phyloP scores from a whole-genome alignment of 2,113 vertebrate genomes.

The Phalacrocorax pelagicus region DNA sequence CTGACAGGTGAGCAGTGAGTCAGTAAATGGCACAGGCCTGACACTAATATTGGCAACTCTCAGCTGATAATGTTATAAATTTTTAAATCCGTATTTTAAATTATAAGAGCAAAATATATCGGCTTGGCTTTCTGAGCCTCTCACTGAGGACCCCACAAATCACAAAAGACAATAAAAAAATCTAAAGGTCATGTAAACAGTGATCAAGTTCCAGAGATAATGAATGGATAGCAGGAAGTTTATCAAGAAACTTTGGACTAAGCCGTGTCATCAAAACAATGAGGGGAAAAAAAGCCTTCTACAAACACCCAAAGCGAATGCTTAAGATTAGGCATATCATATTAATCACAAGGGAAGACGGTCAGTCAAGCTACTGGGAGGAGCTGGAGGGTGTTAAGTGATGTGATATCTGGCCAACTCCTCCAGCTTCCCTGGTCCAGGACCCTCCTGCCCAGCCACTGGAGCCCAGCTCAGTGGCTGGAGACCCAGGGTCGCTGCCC shows the following conservation, averaged over 20 bases:
- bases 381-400: not conserved
- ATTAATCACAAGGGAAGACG: not conserved
- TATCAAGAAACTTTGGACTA: not conserved
- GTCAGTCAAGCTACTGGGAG: not conserved
- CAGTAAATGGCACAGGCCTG: not conserved
- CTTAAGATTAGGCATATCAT: not conserved
- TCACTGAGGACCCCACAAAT: not conserved
- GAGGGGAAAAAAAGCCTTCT: not conserved
- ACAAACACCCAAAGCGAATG: not conserved
- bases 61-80: not conserved
- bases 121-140: not conserved
- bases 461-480: not conserved
- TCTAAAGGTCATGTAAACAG: not conserved
- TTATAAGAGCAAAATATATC: not conserved
- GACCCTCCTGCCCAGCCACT: not conserved
- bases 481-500: accelerated
- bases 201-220: not conserved
- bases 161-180: not conserved
- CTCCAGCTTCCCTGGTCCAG: not conserved
- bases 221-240: not conserved
- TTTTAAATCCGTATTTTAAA: not conserved
- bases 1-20: not conserved
- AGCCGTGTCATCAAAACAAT: not conserved
- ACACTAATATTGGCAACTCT: not conserved
- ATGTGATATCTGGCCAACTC: not conserved